Base-by-base conservation (phyloP, 2,113 vertebrate genomes). In the Perca fluviatilis region DNA sequence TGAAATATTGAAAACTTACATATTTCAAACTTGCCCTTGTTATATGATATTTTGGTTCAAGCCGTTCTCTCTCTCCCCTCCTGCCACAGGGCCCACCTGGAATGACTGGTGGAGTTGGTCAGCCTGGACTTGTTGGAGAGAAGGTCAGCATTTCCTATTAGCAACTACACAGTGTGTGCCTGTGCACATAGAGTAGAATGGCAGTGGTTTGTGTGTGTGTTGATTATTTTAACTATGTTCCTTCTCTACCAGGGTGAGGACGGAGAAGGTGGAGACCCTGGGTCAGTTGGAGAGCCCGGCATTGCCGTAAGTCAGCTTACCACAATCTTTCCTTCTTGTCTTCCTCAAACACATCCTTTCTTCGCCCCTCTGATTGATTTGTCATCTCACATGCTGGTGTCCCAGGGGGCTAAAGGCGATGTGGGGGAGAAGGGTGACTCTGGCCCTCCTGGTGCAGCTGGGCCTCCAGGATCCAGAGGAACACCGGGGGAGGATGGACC, bases 361-460 rank as follows among this genome's bases (percentile, higher is more conserved):
- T 67, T 47, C 3, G 6, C 47, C 47, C 58, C 21, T 77, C 71
- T 78, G 16, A 53, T 49, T 43, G 21, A 50, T 30, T 43, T 67
- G 27, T 61, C 46, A 62, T 73, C 36, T 72, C 6, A 58, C 62
- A 40, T 78, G 30, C 36, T 74, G 5, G 6, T 75, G 16, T 84
- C 23, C 19, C 86, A 99, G 98, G 97, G 97, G 0, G 72, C 64
- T 57, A 97, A 95, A 86, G 98, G 97, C 5, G 97, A 99, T 5
- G 0, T 92, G 16, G 98, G 98, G 23, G 98, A 98, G 88, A 98
- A 98, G 79, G 98, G 98, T 0, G 98, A 98, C 21, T 83, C 94
- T 0, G 98, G 97, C 1, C 91, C 83, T 16, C 79, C 97, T 0
- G 97, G 98, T 40, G 92, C 97, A 25, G 96, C 97, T 15, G 98